Evolutionary conservation across 2,797 vertebrate species (phyloP).

Genomic region (Rhinoraja longicauda): DNA sequence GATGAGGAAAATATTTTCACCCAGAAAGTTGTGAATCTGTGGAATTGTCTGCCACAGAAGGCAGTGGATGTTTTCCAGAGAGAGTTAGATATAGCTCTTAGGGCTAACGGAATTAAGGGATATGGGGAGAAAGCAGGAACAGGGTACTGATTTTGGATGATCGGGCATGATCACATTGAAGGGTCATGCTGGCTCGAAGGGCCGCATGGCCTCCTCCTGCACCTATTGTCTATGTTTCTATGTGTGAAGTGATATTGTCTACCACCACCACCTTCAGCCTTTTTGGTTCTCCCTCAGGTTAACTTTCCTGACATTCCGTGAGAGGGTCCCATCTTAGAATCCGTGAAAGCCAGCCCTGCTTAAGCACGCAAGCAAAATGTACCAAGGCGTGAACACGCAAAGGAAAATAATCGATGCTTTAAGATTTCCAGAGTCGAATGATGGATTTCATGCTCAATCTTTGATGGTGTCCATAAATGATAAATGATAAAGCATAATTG

Average conservation of each 20-base stretch:
- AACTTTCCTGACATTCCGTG: not conserved
- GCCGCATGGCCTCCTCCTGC: no score
- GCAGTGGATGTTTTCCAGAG: no score
- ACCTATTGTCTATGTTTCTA: no score
- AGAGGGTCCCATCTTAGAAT: not conserved
- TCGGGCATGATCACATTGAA: no score
- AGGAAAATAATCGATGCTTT: not conserved
- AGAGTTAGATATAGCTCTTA: no score
- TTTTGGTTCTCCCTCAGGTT: conserved; percentile 20
- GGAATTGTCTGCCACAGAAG: no score
- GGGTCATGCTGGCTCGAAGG: no score
- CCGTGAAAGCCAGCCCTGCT: not conserved
- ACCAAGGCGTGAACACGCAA: not conserved
- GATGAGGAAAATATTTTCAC: no score
- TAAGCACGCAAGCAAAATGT: not conserved
- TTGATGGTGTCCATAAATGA: not conserved
- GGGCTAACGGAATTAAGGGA: no score
- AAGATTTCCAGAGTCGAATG: not conserved
- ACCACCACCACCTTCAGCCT: not conserved
- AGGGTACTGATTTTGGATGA: no score
- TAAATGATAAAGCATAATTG: not conserved
- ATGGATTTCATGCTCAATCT: not conserved
- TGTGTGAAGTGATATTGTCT: not conserved
- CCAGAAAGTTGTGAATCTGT: no score
- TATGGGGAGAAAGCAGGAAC: no score